Evolutionary conservation across 1,140 invertebrate genomes (phyloP).

Genomic region (Bilobella aurantiaca): DNA sequence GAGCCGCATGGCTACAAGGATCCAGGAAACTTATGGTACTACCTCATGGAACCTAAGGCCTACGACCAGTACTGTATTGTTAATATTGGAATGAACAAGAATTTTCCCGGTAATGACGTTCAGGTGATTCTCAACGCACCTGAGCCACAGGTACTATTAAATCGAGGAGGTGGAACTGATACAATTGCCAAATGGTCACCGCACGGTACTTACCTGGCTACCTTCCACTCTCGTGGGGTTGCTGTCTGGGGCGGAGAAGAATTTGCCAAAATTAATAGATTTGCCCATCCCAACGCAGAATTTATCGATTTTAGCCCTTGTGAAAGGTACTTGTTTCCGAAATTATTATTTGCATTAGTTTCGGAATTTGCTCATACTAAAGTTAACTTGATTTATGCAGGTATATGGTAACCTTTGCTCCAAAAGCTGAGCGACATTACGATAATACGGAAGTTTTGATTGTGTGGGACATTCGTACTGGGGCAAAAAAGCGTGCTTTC

Average conservation of each 20-base stretch:
- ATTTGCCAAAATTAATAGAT: conserved; percentile 83
- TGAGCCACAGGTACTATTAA: conserved; percentile 70
- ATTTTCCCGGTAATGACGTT: conserved; percentile 49
- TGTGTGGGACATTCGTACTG: conserved; percentile 86
- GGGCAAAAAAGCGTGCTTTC: conserved; percentile 85
- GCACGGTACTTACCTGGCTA: conserved; percentile 87
- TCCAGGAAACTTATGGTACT: conserved; percentile 80
- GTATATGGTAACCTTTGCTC: conserved; percentile 85
- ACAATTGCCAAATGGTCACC: conserved; percentile 95
- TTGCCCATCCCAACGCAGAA: conserved; percentile 79
- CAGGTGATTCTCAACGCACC: conserved; percentile 85
- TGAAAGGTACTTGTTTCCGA: conserved; percentile 58
- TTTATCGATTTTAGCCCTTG: conserved; percentile 96
- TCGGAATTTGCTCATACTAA: not conserved
- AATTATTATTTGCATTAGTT: not conserved
- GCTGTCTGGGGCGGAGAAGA: conserved; percentile 92
- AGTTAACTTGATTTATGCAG: conserved; percentile 38
- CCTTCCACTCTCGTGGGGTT: conserved; percentile 89
- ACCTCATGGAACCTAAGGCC: conserved; percentile 81
- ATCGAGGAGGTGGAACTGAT: conserved; percentile 84
- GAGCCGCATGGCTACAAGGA: conserved; percentile 73
- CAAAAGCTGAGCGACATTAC: conserved; percentile 50
- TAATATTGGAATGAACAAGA: conserved; percentile 49
- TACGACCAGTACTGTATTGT: conserved; percentile 87
- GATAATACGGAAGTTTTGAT: conserved; percentile 56